Evolutionary conservation across 1,140 invertebrate species (phyloP), one percentile per base, ranked within the genome.

Genomic region (Nephotettix cincticeps): DNA sequence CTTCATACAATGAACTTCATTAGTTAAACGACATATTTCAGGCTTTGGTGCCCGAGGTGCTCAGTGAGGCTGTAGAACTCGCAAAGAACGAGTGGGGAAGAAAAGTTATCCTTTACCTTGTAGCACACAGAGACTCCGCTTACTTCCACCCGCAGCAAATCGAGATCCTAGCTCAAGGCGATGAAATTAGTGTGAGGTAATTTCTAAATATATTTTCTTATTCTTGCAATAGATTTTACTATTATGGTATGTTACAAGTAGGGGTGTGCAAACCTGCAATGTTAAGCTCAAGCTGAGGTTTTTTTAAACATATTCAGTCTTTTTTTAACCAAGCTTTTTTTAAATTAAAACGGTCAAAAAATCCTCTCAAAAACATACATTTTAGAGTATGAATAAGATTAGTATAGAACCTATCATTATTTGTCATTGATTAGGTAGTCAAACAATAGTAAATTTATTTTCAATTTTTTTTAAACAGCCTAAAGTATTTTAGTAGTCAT

Each of bases 61-160:
- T 91, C 28, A 87, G 85, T 6, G 87, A 91, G 77, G 75, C 95
- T 0, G 83, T 87, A 47, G 88, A 90, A 25, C 83, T 98, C 25
- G 88, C 88, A 0, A 78, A 82, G 29, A 88, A 91, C 79, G 89
- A 93, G 78, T 88, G 88, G 81, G 92, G 92, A 2, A 87, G 86
- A 68, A 88, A 87, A 80, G 88, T 90, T 0, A 79, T 98, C 32
- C 83, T 93, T 25, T 97, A 96, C 86, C 81, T 98, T 14, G 86
- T 98, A 4, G 88, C 90, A 51, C 91, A 93, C 11, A 88, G 90
- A 47, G 89, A 96, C 76, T 83, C 86, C 0, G 82, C 82, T 51
- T 89, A 89, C 74, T 94, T 95, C 76, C 91, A 94, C 81, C 92
- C 93, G 0, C 79, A 79, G 25, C 85, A 91, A 11, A 85, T 92